A percentile compares a stretch with the other conserved stretches of the same genome.
Evolutionary conservation across 2,888 invertebrate genomes (phyloP).

Genomic region (Lasioglossum vierecki): DNA sequence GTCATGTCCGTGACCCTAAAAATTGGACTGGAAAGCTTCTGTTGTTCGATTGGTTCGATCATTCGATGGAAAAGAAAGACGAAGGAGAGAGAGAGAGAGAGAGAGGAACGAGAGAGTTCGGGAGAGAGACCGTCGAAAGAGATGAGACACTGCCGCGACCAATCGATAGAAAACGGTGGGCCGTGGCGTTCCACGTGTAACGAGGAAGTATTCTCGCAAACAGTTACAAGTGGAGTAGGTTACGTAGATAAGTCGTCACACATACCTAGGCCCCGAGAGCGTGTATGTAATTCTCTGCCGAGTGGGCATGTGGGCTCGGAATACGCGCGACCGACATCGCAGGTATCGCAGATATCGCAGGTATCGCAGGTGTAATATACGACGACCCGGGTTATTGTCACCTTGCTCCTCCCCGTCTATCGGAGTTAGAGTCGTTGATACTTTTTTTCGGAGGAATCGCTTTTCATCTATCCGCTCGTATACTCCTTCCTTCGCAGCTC

Average conservation of each 20-base stretch:
- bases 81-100: not conserved
- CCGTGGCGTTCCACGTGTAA: constrained; percentile 68
- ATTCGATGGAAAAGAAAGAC: not conserved
- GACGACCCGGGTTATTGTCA: constrained; percentile 26
- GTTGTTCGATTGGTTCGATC: constrained; percentile 7
- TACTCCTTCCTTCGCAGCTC: not conserved
- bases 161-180: constrained; percentile 65
- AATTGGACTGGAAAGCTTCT: constrained; percentile 14
- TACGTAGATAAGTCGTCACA: constrained; percentile 77
- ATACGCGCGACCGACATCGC: constrained; percentile 59
- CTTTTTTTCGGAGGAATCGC: not conserved
- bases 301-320: constrained; percentile 62
- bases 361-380: constrained; percentile 55
- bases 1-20: constrained; percentile 16
- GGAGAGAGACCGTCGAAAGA: not conserved
- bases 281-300: constrained; percentile 61
- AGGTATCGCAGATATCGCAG: constrained; percentile 17
- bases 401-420: not conserved
- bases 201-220: constrained; percentile 79
- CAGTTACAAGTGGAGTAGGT: constrained; percentile 81
- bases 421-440: not conserved
- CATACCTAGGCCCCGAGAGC: constrained; percentile 31
- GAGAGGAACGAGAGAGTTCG: not conserved
- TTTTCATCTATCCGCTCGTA: not conserved
- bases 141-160: constrained; percentile 44